phyloP scores from a whole-genome alignment of 2,888 invertebrate genomes.

The Acrobasis suavella region DNA sequence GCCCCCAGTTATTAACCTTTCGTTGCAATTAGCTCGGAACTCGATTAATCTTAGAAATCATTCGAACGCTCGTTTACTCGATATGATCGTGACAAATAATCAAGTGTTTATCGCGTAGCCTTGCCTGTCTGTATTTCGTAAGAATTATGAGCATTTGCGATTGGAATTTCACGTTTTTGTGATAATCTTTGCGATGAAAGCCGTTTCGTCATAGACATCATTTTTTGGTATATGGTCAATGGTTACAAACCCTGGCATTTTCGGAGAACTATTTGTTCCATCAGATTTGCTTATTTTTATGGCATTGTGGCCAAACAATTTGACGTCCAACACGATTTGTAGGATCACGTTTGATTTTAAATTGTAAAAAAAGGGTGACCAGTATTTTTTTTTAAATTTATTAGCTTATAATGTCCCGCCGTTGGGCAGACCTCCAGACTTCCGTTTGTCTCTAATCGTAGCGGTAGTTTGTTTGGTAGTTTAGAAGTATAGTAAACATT shows the following conservation, averaged over 20 bases:
- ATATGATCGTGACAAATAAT: constrained; percentile 27
- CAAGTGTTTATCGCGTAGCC: constrained; percentile 22
- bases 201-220: constrained; percentile 9
- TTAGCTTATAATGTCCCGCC: too few relatives aligned
- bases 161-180: constrained; percentile 19
- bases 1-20: constrained; percentile 19
- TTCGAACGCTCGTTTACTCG: constrained; percentile 12
- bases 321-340: not conserved
- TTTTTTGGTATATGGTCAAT: not conserved
- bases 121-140: constrained; percentile 23
- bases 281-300: not conserved
- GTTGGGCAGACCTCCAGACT: too few relatives aligned
- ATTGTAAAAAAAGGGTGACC: not conserved
- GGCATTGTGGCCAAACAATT: not conserved
- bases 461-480: too few relatives aligned
- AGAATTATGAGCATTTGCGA: constrained; percentile 20
- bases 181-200: constrained; percentile 18
- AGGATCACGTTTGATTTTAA: not conserved
- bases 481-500: too few relatives aligned
- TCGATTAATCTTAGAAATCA: constrained; percentile 19
- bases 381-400: too few relatives aligned
- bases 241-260: not conserved
- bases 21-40: constrained; percentile 16
- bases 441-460: too few relatives aligned
- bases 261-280: not conserved